These are phyloP conservation scores for Diphyllodes magnificus DNA, from an alignment of 2,113 vertebrate species.

Conservation along the genomic window DNA sequence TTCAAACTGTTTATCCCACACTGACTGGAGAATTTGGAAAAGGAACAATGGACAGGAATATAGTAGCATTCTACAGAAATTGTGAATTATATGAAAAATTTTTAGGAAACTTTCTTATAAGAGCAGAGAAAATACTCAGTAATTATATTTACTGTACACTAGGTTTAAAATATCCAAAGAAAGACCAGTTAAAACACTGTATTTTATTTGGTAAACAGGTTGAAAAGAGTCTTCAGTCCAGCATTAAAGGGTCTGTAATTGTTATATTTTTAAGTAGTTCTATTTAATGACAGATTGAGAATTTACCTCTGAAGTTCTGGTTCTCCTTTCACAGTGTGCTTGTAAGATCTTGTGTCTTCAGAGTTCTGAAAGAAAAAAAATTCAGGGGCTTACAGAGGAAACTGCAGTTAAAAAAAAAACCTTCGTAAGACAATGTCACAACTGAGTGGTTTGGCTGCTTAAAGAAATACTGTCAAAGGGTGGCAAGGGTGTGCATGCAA, in stretches of 20 bases:
- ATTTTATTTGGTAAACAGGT: background rate
- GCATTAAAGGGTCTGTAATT: background rate
- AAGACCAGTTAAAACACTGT: background rate
- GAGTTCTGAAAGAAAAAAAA: conserved; percentile 56
- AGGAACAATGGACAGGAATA: background rate
- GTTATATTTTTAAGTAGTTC: background rate
- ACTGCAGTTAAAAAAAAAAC: background rate
- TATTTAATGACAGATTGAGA: background rate
- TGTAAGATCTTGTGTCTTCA: conserved; percentile 19
- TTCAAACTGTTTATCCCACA: background rate
- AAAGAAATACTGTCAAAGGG: background rate
- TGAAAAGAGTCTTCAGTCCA: background rate
- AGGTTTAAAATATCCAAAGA: background rate
- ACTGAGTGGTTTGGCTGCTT: background rate
- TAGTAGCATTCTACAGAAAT: background rate
- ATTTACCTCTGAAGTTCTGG: conserved; percentile 61
- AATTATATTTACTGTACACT: background rate
- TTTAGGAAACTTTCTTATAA: background rate
- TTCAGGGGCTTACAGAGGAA: background rate
- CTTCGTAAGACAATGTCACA: background rate
- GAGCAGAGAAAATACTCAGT: background rate
- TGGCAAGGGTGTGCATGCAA: background rate
- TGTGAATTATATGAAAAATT: background rate
- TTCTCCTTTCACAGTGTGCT: conserved; percentile 1
- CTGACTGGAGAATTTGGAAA: background rate